A percentile compares a stretch with the other conserved stretches of the same genome.
phyloP scores from a whole-genome alignment of 2,113 vertebrate species.

The Megalops atlanticus region DNA sequence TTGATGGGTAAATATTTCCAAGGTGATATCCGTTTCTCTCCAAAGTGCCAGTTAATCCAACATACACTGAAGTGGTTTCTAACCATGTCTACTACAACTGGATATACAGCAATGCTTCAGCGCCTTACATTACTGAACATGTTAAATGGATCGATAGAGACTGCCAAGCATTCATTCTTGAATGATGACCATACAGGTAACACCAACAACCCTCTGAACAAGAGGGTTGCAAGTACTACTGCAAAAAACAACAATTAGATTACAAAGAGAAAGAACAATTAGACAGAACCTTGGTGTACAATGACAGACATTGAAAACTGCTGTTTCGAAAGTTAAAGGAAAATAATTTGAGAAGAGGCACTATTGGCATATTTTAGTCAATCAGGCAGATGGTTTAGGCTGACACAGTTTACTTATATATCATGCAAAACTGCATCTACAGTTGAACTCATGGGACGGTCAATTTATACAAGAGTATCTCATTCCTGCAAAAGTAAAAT shows the following conservation, averaged over 20 bases:
- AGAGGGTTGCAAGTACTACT: background rate
- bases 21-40: background rate
- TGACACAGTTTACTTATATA: background rate
- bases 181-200: no score
- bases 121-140: background rate
- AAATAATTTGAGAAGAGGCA: background rate
- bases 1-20: background rate
- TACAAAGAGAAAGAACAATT: background rate
- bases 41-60: background rate
- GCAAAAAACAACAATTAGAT: background rate
- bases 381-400: background rate
- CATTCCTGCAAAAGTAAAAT: no score
- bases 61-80: background rate
- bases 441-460: no score
- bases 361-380: background rate
- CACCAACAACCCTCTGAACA: background rate
- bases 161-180: background rate
- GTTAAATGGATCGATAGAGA: background rate
- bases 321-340: background rate
- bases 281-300: background rate
- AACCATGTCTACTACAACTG: conserved; percentile 7
- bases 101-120: background rate
- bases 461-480: no score
- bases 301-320: background rate
- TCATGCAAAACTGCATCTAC: background rate